These are phyloP conservation scores for Apis laboriosa DNA, from an alignment of 1,140 invertebrate genomes.

Conservation along the genomic window DNA sequence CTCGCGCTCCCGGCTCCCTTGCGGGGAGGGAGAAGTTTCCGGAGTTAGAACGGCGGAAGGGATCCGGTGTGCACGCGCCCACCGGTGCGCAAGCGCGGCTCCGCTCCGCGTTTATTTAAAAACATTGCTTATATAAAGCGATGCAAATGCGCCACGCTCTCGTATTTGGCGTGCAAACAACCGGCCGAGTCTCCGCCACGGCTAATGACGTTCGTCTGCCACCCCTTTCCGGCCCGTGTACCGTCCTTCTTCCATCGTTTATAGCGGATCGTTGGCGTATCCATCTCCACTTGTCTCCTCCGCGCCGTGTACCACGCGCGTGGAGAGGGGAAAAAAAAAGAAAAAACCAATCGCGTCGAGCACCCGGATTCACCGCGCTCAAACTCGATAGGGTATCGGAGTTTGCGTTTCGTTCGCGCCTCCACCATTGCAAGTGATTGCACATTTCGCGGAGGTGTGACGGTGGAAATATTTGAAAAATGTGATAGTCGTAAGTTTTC, in stretches of 20 bases:
- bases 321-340: background rate
- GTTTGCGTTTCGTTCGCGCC: background rate
- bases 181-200: slow-evolving; percentile 38
- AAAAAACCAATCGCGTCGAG: background rate
- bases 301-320: background rate
- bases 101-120: slow-evolving; percentile 54
- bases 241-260: background rate
- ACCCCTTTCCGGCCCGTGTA: background rate
- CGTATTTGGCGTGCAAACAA: slow-evolving; percentile 63
- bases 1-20: background rate
- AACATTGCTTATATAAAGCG: slow-evolving; percentile 63
- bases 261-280: no score
- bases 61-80: background rate
- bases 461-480: no score
- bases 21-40: background rate
- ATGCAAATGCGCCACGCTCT: slow-evolving; percentile 55
- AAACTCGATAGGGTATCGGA: slow-evolving; percentile 6
- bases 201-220: slow-evolving; percentile 62
- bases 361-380: slow-evolving; percentile 16
- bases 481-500: no score
- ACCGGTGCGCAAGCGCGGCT: background rate
- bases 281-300: background rate
- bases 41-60: background rate
- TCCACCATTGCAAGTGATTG: background rate
- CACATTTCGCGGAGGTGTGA: background rate